Base-by-base conservation (phyloP, 2,888 invertebrate genomes). In the Elegia similella region DNA sequence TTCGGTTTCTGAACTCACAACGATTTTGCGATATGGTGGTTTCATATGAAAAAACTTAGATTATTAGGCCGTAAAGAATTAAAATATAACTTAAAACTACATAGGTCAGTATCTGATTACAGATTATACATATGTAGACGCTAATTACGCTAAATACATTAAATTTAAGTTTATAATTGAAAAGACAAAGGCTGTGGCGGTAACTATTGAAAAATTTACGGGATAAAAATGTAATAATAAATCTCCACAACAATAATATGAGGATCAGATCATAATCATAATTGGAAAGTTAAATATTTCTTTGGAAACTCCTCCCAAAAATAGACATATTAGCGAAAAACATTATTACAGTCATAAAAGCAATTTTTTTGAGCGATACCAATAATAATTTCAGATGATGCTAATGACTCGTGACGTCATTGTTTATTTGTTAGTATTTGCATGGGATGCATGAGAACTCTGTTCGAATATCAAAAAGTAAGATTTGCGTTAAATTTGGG, bases 81-180 rank as follows among this genome's bases (percentile, higher is more conserved):
- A 6, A 38, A 29, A 16, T 42, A 42, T 13, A n/a, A 52, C 42
- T 52, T 43, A 54, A 54, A 16, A 8, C 15, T 30, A 54, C 16
- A 42, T 48, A 48, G 42, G 30, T 54, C 53, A 54, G 43, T 54
- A 54, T 52, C 43, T 29, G 15, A 53, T 15, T 53, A 53, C 42
- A 29, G 23, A 15, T 16, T 6, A 30, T 29, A 47, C 32, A n/a
- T 30, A 54, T 10, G 32, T 53, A 53, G 53, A 53, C 42, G 23
- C 29, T 16, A 54, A 15, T 43, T 43, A 54, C 30, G 10, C 29
- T 30, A 30, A 43, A 32, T 43, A 23, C 12, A 52, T 52, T 2
- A 16, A 23, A 32, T 30, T 12, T 13, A 52, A 7, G 12, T 23
- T 23, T 23, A 23, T 23, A 38, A 43, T 38, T n/a, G 23, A 23